These are phyloP conservation scores for Mesitornis unicolor DNA, from an alignment of 2,113 vertebrate species.

Conservation along the genomic window DNA sequence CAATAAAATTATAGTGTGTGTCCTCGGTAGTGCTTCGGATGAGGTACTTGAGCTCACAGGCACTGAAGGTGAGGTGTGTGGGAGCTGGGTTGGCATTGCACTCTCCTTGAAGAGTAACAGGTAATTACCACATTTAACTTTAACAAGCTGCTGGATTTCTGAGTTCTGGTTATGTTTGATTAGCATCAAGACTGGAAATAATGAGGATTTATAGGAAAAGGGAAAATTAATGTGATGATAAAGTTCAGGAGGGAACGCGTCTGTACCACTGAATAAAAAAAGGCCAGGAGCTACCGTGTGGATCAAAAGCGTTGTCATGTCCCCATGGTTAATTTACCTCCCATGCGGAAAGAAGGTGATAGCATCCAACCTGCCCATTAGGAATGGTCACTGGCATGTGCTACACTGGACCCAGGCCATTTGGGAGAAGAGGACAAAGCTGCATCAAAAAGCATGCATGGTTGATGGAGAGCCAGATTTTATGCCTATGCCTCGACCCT, in stretches of 20 bases:
- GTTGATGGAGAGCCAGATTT: background rate
- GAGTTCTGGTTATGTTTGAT: background rate
- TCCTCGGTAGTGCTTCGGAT: background rate
- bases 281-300: background rate
- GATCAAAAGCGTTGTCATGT: background rate
- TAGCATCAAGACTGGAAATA: background rate
- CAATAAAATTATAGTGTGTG: background rate
- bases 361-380: background rate
- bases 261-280: background rate
- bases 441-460: background rate
- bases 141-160: background rate
- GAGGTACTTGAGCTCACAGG: background rate
- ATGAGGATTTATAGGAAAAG: background rate
- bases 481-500: background rate
- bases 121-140: background rate
- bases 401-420: rapidly evolving
- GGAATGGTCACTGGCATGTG: rapidly evolving
- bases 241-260: background rate
- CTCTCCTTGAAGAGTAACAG: background rate
- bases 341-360: background rate
- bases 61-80: background rate
- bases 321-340: background rate
- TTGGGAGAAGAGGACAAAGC: background rate
- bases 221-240: background rate
- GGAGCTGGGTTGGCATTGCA: background rate